These are phyloP conservation scores for Centruroides vittatus DNA, from an alignment of 1,140 invertebrate species.

Conservation along the genomic window DNA sequence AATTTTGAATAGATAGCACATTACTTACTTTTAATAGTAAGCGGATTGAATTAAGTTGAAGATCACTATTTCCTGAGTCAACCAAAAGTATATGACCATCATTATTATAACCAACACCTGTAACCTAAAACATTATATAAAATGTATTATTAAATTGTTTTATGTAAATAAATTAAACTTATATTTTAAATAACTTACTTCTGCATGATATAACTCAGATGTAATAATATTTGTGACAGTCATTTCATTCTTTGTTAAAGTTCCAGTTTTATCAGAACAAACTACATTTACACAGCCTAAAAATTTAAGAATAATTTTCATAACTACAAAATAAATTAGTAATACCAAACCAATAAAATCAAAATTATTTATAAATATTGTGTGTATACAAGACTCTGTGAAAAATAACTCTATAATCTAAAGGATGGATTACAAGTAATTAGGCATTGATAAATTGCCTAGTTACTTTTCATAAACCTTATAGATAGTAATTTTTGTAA, in stretches of 20 bases:
- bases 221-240: constrained; percentile 88
- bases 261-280: constrained; percentile 98
- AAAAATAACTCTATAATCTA: too few species aligned
- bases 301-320: neutral
- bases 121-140: constrained; percentile 29
- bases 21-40: constrained; percentile 45
- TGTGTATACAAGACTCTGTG: too few species aligned
- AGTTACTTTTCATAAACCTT: too few species aligned
- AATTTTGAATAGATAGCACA: too few species aligned
- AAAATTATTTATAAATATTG: neutral
- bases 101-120: constrained; percentile 84
- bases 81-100: constrained; percentile 65
- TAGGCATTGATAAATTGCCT: too few species aligned
- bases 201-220: constrained; percentile 78
- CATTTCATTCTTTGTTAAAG: constrained; percentile 97
- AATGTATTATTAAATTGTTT: neutral
- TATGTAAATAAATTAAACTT: neutral
- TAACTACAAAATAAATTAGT: neutral
- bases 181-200: constrained; percentile 40
- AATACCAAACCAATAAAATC: neutral
- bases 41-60: constrained; percentile 41
- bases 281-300: constrained; percentile 92
- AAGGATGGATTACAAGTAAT: too few species aligned
- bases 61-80: constrained; percentile 50
- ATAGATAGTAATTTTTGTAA: too few species aligned